A percentile compares a stretch with the other conserved stretches of the same genome.
These are phyloP conservation scores for Popillia japonica DNA, from an alignment of 1,140 invertebrate genomes.

Conservation along the genomic window DNA sequence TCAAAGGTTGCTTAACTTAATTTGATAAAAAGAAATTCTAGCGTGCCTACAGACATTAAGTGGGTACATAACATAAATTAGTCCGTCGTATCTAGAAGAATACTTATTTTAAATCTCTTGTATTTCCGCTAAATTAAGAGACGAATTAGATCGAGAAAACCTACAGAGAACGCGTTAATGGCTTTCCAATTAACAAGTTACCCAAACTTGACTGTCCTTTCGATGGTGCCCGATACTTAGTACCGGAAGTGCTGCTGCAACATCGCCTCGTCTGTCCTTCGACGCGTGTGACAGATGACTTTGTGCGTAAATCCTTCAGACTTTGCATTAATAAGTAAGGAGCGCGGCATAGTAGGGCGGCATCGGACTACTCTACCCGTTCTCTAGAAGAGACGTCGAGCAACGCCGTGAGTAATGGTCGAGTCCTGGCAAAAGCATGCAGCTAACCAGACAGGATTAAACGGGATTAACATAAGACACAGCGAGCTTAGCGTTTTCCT, in stretches of 20 bases:
- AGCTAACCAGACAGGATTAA: constrained; percentile 59
- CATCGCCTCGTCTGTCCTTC: neutral
- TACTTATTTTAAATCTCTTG: neutral
- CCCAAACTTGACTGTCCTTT: neutral
- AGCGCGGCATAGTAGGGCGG: neutral
- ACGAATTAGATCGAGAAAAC: neutral
- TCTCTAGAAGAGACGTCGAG: constrained; percentile 17
- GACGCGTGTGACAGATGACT: constrained; percentile 30
- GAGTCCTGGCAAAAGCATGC: constrained; percentile 53
- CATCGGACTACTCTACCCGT: neutral
- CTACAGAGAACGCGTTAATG: neutral
- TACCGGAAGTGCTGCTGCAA: neutral
- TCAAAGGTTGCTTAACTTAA: too few species aligned
- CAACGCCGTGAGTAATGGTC: constrained; percentile 54
- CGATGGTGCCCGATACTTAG: neutral
- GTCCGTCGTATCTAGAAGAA: neutral
- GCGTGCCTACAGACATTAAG: too few species aligned
- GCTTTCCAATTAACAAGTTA: neutral
- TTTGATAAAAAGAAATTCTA: too few species aligned
- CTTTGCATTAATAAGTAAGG: constrained; percentile 50
- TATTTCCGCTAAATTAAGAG: neutral
- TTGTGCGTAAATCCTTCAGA: constrained; percentile 25
- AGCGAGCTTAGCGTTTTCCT: constrained; percentile 58
- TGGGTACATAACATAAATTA: too few species aligned
- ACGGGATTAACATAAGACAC: constrained; percentile 61